A percentile compares a stretch with the other conserved stretches of the same genome.
Evolutionary conservation across 2,888 invertebrate species (phyloP).

Genomic region (Campoplex capitator): DNA sequence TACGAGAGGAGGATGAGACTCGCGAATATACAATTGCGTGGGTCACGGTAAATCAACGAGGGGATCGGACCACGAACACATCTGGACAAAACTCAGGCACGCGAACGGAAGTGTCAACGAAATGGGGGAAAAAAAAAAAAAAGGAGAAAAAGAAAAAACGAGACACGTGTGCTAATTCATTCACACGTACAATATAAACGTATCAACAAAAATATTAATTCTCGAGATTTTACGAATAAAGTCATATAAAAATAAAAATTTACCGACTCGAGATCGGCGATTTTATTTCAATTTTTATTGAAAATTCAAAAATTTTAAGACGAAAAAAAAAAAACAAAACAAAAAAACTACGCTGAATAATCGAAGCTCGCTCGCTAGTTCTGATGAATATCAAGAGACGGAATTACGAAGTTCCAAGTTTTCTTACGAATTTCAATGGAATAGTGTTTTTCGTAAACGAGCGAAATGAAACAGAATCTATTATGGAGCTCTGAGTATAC

Average conservation of each 20-base stretch:
- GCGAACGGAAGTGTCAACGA: slow-evolving; percentile 47
- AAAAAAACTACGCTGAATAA: too few species aligned
- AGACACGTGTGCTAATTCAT: background rate
- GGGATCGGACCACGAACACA: slow-evolving; percentile 33
- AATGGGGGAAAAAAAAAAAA: background rate
- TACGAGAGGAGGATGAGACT: slow-evolving; percentile 29
- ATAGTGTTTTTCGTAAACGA: slow-evolving; percentile 23
- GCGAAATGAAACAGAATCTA: slow-evolving; percentile 36
- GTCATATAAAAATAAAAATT: background rate
- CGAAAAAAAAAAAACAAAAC: background rate
- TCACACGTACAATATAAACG: background rate
- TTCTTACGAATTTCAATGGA: slow-evolving; percentile 45
- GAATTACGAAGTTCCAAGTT: background rate
- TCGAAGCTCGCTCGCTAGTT: too few species aligned
- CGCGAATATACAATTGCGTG: slow-evolving; percentile 57
- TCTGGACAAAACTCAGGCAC: slow-evolving; percentile 50
- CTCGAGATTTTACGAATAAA: background rate
- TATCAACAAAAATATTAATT: background rate
- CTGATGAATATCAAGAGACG: background rate
- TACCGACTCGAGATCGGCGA: background rate
- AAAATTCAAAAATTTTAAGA: background rate
- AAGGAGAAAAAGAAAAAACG: background rate
- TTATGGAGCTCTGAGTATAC: slow-evolving; percentile 15
- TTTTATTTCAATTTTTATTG: background rate
- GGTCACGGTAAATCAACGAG: slow-evolving; percentile 59